phyloP scores from a whole-genome alignment of 2,888 invertebrate genomes.

The Heliothis peltigera region DNA sequence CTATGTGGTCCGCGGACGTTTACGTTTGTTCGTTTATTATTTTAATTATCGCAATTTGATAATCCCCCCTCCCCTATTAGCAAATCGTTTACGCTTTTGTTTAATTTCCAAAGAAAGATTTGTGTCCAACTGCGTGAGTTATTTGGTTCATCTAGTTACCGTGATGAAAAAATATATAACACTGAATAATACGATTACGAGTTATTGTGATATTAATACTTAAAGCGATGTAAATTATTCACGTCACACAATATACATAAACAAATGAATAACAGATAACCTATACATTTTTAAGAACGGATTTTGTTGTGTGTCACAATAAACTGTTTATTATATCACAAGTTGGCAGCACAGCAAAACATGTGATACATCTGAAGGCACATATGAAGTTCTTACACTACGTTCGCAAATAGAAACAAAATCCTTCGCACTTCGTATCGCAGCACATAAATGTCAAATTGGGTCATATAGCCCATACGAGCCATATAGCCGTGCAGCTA shows the following conservation, averaged over 20 bases:
- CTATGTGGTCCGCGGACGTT: not conserved
- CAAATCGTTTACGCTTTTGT: not conserved
- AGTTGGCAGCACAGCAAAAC: not conserved
- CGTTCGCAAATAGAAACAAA: conserved; percentile 16
- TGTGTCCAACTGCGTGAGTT: not conserved
- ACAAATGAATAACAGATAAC: no score
- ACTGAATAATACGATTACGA: not conserved
- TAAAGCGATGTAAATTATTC: no score
- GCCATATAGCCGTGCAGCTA: not conserved
- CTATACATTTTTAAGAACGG: no score
- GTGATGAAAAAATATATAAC: not conserved
- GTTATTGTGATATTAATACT: not conserved
- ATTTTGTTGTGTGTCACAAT: no score
- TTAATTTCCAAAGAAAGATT: not conserved
- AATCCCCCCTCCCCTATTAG: not conserved
- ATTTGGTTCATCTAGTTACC: not conserved
- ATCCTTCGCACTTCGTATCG: conserved; percentile 32
- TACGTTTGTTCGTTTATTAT: not conserved
- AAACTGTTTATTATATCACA: not conserved
- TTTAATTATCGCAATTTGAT: not conserved
- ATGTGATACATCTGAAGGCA: not conserved
- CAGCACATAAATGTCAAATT: conserved; percentile 48
- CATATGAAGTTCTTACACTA: not conserved
- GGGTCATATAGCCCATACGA: conserved; percentile 31
- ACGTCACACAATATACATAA: no score